These are phyloP conservation scores for Enteromius unitaeniatus DNA, from an alignment of 2,797 vertebrate genomes.

Conservation along the genomic window DNA sequence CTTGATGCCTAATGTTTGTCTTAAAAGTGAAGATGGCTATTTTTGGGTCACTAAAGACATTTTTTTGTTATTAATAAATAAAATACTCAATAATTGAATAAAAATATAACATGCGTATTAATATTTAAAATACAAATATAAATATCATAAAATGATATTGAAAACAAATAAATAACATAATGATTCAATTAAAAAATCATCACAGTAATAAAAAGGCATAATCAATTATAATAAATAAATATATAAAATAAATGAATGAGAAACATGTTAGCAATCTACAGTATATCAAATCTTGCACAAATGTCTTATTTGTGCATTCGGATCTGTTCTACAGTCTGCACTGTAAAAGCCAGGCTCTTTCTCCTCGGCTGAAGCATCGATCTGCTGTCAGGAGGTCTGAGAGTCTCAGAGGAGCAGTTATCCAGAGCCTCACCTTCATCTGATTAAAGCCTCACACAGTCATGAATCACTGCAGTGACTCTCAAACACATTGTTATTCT, in stretches of 20 bases:
- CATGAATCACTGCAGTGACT: not conserved
- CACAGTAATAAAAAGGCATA: too few relatives aligned
- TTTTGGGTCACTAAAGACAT: not conserved
- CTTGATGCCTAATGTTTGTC: not conserved
- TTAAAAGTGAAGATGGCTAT: not conserved
- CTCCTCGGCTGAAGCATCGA: not conserved
- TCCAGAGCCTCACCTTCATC: slow-evolving; percentile 42
- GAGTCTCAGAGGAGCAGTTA: slow-evolving; percentile 66
- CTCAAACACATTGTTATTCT: slow-evolving; percentile 30
- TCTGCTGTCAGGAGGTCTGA: not conserved
- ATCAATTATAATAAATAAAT: too few relatives aligned
- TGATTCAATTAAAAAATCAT: too few relatives aligned
- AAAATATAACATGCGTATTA: not conserved
- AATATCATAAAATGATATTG: not conserved
- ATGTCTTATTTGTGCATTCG: too few relatives aligned
- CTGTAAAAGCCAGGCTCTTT: not conserved
- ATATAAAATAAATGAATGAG: too few relatives aligned
- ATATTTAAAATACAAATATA: too few relatives aligned
- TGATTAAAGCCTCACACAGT: slow-evolving; percentile 19
- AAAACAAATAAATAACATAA: not conserved
- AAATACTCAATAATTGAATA: not conserved
- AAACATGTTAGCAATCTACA: too few relatives aligned
- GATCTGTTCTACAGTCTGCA: not conserved
- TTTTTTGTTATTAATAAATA: not conserved
- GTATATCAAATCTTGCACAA: too few relatives aligned